Conservation (phyloP, 2,797 vertebrate species). For the Rallus crepitans region DNA sequence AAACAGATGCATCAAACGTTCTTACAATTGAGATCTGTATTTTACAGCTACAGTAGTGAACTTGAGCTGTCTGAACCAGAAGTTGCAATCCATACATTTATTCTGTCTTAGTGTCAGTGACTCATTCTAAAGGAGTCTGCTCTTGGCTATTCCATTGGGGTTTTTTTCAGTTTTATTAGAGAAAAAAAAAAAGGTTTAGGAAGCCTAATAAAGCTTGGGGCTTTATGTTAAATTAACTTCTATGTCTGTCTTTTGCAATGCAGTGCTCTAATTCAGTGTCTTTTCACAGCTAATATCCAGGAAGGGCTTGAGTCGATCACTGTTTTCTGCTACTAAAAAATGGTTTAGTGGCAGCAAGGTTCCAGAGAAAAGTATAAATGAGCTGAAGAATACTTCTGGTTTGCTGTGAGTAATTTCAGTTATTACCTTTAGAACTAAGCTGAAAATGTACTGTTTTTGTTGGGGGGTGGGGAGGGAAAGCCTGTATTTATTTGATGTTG, state of each 20-base stretch:
- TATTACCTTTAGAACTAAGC: not conserved
- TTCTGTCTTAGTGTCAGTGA: too few species aligned
- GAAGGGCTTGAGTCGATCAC: slow-evolving; percentile 95
- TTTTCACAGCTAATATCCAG: slow-evolving; percentile 91
- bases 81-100: too few species aligned
- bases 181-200: not conserved
- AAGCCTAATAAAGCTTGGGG: not conserved
- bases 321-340: slow-evolving; percentile 97
- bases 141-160: not conserved
- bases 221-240: not conserved
- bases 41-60: not conserved
- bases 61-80: not conserved
- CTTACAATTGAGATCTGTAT: not conserved
- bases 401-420: slow-evolving; percentile 87
- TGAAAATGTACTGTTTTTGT: not conserved
- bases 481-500: not conserved
- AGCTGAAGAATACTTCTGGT: slow-evolving; percentile 92
- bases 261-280: not conserved
- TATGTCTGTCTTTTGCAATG: not conserved
- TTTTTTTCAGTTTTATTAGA: not conserved
- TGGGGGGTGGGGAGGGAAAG: not conserved
- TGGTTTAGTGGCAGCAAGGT: slow-evolving; percentile 97
- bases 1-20: not conserved
- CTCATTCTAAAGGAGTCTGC: not conserved
- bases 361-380: slow-evolving; percentile 93